Conservation (phyloP, 1,140 invertebrate genomes). For the Oscheius sp. region DNA sequence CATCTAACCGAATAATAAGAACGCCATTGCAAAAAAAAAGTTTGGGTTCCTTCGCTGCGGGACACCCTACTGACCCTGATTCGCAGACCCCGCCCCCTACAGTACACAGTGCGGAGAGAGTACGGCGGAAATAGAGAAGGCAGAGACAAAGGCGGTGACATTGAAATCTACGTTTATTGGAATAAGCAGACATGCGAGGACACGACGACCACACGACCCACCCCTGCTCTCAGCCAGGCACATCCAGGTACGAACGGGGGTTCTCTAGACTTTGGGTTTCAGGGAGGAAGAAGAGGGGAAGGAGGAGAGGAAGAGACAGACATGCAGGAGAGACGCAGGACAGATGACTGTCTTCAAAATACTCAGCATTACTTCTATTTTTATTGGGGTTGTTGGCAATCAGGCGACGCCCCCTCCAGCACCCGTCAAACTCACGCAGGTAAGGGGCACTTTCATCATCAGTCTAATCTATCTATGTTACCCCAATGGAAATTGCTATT, state of each 20-base stretch:
- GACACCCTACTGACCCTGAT: no score
- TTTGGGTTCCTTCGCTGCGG: no score
- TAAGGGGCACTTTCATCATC: constrained; percentile 3
- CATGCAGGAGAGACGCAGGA: background rate
- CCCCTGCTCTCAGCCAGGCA: background rate
- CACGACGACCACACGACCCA: background rate
- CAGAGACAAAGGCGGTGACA: constrained; percentile 8
- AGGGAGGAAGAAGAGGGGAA: background rate
- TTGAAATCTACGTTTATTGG: constrained; percentile 2
- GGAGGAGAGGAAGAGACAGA: background rate
- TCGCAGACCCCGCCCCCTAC: no score
- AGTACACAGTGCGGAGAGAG: no score
- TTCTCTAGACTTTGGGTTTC: background rate
- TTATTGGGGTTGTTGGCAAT: background rate
- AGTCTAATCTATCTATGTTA: background rate
- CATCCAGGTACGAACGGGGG: background rate
- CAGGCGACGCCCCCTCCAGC: background rate
- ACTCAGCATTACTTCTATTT: background rate
- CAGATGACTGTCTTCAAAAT: background rate
- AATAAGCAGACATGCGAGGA: constrained; percentile 4
- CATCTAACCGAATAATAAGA: no score
- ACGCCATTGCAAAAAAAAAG: no score
- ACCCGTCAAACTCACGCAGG: constrained; percentile 29
- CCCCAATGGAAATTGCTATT: no score
- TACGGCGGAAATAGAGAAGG: background rate